Base-by-base conservation (phyloP, 2,797 vertebrate genomes). In the Sebastes glaucus region DNA sequence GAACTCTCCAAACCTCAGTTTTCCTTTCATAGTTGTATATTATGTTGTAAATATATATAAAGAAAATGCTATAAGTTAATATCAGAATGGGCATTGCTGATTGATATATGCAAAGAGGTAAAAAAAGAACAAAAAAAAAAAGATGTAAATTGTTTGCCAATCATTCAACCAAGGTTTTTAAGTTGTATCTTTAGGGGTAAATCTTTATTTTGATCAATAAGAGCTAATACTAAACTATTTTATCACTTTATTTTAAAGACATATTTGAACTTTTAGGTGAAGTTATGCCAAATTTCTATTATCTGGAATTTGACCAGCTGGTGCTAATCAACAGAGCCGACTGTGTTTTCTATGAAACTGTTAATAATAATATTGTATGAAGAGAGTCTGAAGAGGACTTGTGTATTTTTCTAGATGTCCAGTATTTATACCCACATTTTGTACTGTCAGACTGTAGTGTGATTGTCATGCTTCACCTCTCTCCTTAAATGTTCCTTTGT, bases 381-480 rank as follows among this genome's bases (percentile, higher is more conserved):
- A 97, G 93, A 96, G 96, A 96, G 93, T 96, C 94, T 96, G 94
- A 95, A 96, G 85, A 97, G 87, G 94, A 96, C 95, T 93, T 88
- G 94, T 95, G 96, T 98, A 97, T 98, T 98, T 98, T 98, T 97
- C 96, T 97, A 98, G 97, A 85, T 93, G 96, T 96, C 93, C 93
- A 97, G 95, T 98, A 97, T 98, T 98, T 98, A 97, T 98, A 97
- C 93, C 95, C 94, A 95, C 94, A 96, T 94, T 97, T 97, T 97
- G 97, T 97, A 98, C 96, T 83, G 96, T 96, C 92, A 83, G 92
- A 89, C 94, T 95, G 94, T 97, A 95, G 96, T 91, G 94, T 94
- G 96, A 95, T 94, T 95, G 93, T 94, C 87, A 91, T 95, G 94
- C 95, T 96, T 97, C 95, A 96, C 95, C 90, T 94, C 92, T 93